Evolutionary conservation across 2,797 vertebrate genomes (phyloP).

Genomic region (Enteromius argenteus): DNA sequence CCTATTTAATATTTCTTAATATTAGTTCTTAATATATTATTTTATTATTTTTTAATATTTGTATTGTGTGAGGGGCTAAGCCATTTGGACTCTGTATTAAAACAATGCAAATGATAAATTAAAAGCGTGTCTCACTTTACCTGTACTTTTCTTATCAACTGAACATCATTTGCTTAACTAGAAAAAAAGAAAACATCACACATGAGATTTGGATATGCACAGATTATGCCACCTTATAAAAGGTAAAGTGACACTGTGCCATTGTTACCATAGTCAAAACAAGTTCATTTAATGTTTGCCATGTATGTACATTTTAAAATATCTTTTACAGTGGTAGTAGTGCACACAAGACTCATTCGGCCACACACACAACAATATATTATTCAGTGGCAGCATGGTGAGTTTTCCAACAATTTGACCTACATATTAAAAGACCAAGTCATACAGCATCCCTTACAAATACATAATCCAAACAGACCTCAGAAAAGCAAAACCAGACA

Average conservation of each 20-base stretch:
- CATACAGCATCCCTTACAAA: constrained; percentile 6
- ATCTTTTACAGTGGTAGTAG: neutral
- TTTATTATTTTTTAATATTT: too few relatives aligned
- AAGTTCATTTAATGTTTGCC: neutral
- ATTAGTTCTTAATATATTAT: neutral
- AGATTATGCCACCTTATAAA: neutral
- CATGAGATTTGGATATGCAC: neutral
- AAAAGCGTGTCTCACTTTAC: neutral
- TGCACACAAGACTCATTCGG: neutral
- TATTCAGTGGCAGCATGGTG: constrained; percentile 44
- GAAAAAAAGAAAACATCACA: neutral
- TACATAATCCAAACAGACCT: neutral
- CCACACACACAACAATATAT: constrained; percentile 31
- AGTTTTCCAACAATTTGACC: constrained; percentile 33
- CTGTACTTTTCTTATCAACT: neutral
- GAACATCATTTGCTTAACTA: neutral
- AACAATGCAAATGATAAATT: neutral
- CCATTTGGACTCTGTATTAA: neutral
- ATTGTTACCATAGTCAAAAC: neutral
- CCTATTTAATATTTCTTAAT: neutral
- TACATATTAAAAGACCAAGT: constrained; percentile 34
- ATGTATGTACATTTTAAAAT: neutral
- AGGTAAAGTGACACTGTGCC: neutral
- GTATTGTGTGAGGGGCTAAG: neutral
- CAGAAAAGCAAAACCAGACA: neutral